Evolutionary conservation across 1,140 invertebrate species (phyloP), one percentile per base, ranked within the genome.

Genomic region (Thrips palmi): DNA sequence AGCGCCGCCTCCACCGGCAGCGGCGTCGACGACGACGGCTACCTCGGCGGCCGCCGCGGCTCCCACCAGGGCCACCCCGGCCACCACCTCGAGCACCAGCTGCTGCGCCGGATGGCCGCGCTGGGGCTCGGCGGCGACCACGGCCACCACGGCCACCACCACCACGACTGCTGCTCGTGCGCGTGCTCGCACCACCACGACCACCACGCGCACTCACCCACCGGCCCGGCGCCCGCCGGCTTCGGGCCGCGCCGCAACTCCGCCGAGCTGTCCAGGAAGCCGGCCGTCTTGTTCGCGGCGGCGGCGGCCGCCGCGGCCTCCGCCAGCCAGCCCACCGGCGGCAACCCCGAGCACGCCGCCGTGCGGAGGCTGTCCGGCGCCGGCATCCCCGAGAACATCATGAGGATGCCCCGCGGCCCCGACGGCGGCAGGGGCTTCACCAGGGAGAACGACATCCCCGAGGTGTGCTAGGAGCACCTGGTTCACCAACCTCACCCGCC

Each of bases 401-500:
- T 83, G n/a, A 66, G 85, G 23, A 63, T 79, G 54, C 85, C 84
- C 0, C 65, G 71, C 39, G 84, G 81, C 5, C 85, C 85, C 3
- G 83, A 87, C 57, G 83, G 82, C 17, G 79, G 78, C 18, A 65
- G 69, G 33, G 85, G 85, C 20, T 88, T 89, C 46, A 37, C 34
- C n/a, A n/a, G n/a, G n/a, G n/a, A n/a, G n/a, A n/a, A n/a, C n/a
- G n/a, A n/a, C n/a, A n/a, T n/a, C n/a, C n/a, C n/a, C n/a, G n/a
- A n/a, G n/a, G n/a, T n/a, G n/a, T n/a, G n/a, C n/a, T n/a, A n/a
- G n/a, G n/a, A n/a, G n/a, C n/a, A n/a, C n/a, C n/a, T n/a, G n/a
- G n/a, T n/a, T n/a, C n/a, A n/a, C n/a, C n/a, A n/a, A n/a, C n/a
- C n/a, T n/a, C n/a, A n/a, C n/a, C n/a, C n/a, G n/a, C n/a, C n/a